A percentile compares a stretch with the other conserved stretches of the same genome.
Conservation (phyloP, 2,888 invertebrate genomes). For the Caenorhabditis sp. region DNA sequence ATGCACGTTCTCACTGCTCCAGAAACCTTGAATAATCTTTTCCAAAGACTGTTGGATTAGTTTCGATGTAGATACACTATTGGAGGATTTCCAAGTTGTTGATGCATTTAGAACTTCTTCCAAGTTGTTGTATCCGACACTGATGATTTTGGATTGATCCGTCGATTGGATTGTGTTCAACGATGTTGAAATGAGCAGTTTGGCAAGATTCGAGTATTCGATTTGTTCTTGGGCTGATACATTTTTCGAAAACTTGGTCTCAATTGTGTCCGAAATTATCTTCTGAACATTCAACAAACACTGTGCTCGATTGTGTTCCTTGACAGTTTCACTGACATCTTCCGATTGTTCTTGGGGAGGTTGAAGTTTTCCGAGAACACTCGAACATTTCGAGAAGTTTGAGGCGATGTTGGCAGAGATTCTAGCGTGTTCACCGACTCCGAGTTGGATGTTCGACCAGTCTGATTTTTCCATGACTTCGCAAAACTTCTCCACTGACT, state of each 20-base stretch:
- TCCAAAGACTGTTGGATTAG: slow-evolving; percentile 24
- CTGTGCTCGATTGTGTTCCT: too few species aligned
- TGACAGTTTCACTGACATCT: too few species aligned
- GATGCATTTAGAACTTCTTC: background rate
- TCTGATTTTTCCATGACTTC: background rate
- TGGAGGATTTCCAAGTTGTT: background rate
- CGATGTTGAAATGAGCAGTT: too few species aligned
- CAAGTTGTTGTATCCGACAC: background rate
- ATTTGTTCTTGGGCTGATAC: background rate
- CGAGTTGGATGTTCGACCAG: background rate
- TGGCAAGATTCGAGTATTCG: too few species aligned
- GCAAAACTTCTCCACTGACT: background rate
- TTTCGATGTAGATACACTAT: background rate
- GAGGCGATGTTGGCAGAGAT: background rate
- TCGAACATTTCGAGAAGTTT: background rate
- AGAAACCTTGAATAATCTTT: slow-evolving; percentile 32
- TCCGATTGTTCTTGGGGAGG: background rate
- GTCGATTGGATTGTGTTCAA: background rate
- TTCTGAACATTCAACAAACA: too few species aligned
- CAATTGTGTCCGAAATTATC: background rate
- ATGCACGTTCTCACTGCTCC: slow-evolving; percentile 19
- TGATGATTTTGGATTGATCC: background rate
- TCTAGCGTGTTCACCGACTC: background rate
- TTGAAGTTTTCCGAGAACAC: background rate
- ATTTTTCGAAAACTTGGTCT: background rate